Base-by-base conservation (phyloP, 1,140 invertebrate species). In the Drosophila nigrodunni region DNA sequence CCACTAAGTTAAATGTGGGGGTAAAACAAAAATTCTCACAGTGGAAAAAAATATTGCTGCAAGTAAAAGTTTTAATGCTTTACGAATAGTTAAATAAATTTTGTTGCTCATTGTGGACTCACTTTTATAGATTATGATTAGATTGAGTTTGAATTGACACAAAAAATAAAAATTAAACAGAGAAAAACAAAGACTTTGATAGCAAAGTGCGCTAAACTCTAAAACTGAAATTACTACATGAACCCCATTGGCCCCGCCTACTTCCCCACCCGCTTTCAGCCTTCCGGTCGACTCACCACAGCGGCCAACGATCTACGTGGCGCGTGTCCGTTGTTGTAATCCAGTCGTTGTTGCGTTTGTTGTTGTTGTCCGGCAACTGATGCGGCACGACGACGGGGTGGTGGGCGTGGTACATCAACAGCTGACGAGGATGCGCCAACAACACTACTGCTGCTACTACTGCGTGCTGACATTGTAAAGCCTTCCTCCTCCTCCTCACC, bases 341-440 rank as follows among this genome's bases (percentile, higher is more conserved):
- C 90, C 52, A 69, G 57, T 7, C 90, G 77, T 13, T 82, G 76
- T 43, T 86, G 82, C 72, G 85, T 75, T 74, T 73, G 64, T 39
- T 81, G 78, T 59, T 91, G 85, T 75, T 91, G 90, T 61, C 82
- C 86, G 37, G 82, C 86, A 68, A 91, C 86, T 65, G 90, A 91
- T 59, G 90, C 85, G 35, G 90, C 86, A n/a, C 90, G 77, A 52
- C 90, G 78, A 8, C 90, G 77, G 7, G 90, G 90, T 11, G 90
- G 90, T 30, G 90, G 90, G 55, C 90, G 82, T 69, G 90, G 87
- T 65, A 82, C 87, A 50, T 91, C 80, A 15, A 62, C 34, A 46
- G 73, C 70, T 43, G 74, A 65, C 11, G 86, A 76, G 46, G 81
- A 55, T 21, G 72, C 64, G 54, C 35, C 67, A 59, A 59, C 11